Percentiles rank a stretch among this genome's conserved stretches.
These are phyloP conservation scores for Gastracanthus pulcherrimus DNA, from an alignment of 2,888 invertebrate genomes.

Conservation along the genomic window DNA sequence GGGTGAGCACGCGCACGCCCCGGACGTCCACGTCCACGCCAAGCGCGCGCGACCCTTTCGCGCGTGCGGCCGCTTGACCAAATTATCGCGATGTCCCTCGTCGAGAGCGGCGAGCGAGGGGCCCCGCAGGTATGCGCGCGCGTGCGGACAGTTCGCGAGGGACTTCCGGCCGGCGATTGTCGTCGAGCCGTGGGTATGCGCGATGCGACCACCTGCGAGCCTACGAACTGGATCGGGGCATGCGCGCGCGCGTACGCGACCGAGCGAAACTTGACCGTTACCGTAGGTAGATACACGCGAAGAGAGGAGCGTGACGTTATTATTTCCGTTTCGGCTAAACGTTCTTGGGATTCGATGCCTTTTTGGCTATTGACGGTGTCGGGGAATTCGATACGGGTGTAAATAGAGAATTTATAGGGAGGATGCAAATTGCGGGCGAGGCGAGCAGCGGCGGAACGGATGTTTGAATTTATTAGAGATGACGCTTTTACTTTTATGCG, in stretches of 20 bases:
- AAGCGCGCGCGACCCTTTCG: slow-evolving; percentile 64
- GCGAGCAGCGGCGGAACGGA: slow-evolving; percentile 42
- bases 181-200: not conserved
- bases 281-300: not conserved
- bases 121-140: slow-evolving; percentile 27
- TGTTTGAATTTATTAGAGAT: slow-evolving; percentile 53
- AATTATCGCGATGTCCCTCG: slow-evolving; percentile 66
- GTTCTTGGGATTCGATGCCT: not conserved
- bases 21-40: slow-evolving; percentile 68
- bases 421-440: not conserved
- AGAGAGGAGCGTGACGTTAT: slow-evolving; percentile 20
- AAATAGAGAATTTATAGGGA: not conserved
- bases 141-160: not conserved
- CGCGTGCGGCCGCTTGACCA: slow-evolving; percentile 62
- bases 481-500: not conserved
- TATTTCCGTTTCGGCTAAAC: slow-evolving; percentile 53
- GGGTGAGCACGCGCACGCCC: slow-evolving; percentile 74
- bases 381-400: slow-evolving; percentile 24
- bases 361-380: not conserved
- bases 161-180: slow-evolving; percentile 22
- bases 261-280: slow-evolving; percentile 15
- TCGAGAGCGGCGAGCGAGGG: not conserved
- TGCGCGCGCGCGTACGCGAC: not conserved
- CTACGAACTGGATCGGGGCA: slow-evolving; percentile 47
- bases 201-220: slow-evolving; percentile 21